A percentile compares a stretch with the other conserved stretches of the same genome.
These are phyloP conservation scores for Parazoanthus swiftii DNA, from an alignment of 92 coral and sea anemone species.

Conservation along the genomic window DNA sequence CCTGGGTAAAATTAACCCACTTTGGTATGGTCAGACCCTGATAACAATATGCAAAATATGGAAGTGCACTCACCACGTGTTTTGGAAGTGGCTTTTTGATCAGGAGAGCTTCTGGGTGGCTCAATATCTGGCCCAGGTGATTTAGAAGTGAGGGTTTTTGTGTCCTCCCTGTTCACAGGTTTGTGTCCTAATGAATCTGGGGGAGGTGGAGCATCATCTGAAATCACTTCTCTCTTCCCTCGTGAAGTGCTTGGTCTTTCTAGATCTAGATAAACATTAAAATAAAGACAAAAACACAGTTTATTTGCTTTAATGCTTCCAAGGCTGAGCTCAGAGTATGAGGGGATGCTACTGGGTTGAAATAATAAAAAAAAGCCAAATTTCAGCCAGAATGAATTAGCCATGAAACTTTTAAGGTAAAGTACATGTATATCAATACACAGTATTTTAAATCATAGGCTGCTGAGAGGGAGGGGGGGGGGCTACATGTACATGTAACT, in stretches of 20 bases:
- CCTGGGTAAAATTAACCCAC: not conserved
- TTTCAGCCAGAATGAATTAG: too few species aligned
- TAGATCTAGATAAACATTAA: conserved; percentile 10
- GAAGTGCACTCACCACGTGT: not conserved
- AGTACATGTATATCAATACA: too few species aligned
- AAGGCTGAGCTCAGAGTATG: too few species aligned
- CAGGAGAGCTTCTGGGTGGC: conserved; percentile 11
- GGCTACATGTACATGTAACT: too few species aligned
- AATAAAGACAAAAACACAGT: not conserved
- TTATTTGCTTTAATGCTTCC: not conserved
- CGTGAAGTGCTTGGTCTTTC: conserved; percentile 77
- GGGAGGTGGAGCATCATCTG: conserved; percentile 37
- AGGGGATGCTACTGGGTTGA: too few species aligned
- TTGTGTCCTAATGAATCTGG: conserved; percentile 54
- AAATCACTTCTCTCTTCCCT: conserved; percentile 39
- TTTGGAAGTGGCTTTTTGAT: not conserved
- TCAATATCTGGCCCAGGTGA: conserved; percentile 3
- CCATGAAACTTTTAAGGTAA: too few species aligned
- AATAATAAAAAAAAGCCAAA: too few species aligned
- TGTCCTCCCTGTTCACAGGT: conserved; percentile 36
- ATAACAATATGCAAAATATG: too few species aligned
- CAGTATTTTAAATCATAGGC: too few species aligned
- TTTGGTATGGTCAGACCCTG: not conserved
- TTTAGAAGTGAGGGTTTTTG: not conserved
- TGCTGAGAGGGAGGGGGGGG: too few species aligned